A percentile compares a stretch with the other conserved stretches of the same genome.
These are phyloP conservation scores for Polydrusus cervinus DNA, from an alignment of 2,888 invertebrate genomes.

Conservation along the genomic window DNA sequence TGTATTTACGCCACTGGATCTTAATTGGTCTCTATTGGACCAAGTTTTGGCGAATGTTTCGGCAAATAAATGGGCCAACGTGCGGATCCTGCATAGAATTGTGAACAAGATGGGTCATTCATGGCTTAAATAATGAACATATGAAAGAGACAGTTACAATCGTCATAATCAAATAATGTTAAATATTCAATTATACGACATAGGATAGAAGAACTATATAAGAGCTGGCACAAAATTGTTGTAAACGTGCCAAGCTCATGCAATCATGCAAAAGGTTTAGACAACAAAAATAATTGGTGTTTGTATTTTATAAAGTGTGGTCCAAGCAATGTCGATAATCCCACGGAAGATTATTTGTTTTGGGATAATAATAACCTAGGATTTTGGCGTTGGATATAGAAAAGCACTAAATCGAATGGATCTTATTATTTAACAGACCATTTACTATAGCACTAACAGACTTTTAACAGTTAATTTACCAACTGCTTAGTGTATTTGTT, in stretches of 20 bases:
- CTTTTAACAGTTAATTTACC: neutral
- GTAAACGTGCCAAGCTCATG: neutral
- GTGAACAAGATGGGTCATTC: no score
- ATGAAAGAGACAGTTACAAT: neutral
- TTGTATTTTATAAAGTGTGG: neutral
- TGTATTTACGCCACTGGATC: no score
- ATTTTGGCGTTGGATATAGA: neutral
- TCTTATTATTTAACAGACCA: constrained; percentile 18
- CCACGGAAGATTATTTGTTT: neutral
- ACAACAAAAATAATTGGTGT: constrained; percentile 8
- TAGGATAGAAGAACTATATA: neutral
- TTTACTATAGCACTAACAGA: constrained; percentile 10
- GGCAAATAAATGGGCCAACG: no score
- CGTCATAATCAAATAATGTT: neutral
- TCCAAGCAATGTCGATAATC: constrained; percentile 3
- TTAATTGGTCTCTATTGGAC: no score
- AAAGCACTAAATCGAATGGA: neutral
- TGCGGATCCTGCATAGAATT: no score
- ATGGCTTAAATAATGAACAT: no score
- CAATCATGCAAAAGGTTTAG: neutral
- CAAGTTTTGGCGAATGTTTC: no score
- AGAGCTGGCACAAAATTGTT: constrained; percentile 10
- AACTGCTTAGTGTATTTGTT: neutral
- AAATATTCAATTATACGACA: neutral
- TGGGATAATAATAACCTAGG: constrained; percentile 6